Evolutionary conservation across 2,888 invertebrate species (phyloP), one percentile per base, ranked within the genome.

Genomic region (Calameuta filiformis): DNA sequence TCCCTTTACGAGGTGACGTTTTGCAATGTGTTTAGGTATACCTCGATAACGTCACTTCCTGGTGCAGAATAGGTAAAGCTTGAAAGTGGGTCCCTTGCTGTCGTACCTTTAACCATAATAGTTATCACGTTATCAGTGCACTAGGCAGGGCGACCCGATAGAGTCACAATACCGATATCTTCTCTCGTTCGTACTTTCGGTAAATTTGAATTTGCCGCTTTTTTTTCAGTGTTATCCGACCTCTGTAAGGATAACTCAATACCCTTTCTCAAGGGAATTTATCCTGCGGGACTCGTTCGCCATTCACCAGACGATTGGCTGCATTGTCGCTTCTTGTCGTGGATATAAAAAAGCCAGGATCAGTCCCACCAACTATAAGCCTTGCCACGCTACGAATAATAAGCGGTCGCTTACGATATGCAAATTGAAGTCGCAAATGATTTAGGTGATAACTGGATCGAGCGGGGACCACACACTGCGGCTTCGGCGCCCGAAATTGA

Each of bases 401-500:
- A 71, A 71, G 71, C 71, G 71, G 15, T 30, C 71, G 78, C n/a
- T 69, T 71, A 71, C 33, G 75, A 75, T 76, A 78, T 78, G 78
- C 78, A 76, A 78, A 78, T 76, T 35, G 78, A 34, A 73, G 68
- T 73, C 78, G 78, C 78, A 73, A 76, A 78, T 78, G 71, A 73
- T 30, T 76, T 76, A 56, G 75, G 68, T 35, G 78, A 78, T 78
- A 78, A 76, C 73, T 78, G 68, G 76, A 73, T 37, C 73, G 76
- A 37, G 73, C 68, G 12, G 79, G 78, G 80, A 80, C 79, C 84
- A 81, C 81, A 79, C 76, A 79, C 68, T 68, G 75, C 9, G 75
- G 30, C 75, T 35, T 30, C 68, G 73, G 12, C 23, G 30, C 35
- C 35, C 81, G 68, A 85, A 80, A 85, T 81, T 83, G 77, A 79